These are phyloP conservation scores for Drosophila pseudoobscura DNA, from an alignment of 1,140 invertebrate genomes.

Conservation along the genomic window DNA sequence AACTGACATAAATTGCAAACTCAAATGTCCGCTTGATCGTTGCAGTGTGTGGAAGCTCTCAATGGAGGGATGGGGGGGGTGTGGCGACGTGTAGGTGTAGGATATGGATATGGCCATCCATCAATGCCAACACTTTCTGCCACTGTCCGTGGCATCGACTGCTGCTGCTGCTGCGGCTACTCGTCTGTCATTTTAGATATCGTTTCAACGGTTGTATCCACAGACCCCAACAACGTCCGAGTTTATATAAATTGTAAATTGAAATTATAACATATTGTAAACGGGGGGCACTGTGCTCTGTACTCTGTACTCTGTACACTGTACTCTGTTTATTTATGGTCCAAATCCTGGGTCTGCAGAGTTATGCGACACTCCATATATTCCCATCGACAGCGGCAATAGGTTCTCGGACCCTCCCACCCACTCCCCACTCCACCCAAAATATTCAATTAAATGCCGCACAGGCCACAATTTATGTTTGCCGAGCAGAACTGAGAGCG, in stretches of 20 bases:
- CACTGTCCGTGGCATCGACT: constrained; percentile 37
- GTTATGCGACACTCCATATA: constrained; percentile 69
- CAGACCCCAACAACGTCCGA: constrained; percentile 11
- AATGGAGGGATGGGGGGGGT: background rate
- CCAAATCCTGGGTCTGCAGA: constrained; percentile 23
- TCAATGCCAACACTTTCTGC: constrained; percentile 70
- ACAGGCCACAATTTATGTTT: constrained; percentile 63
- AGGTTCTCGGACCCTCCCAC: constrained; percentile 22
- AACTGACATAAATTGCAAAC: constrained; percentile 75
- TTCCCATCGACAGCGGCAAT: constrained; percentile 66
- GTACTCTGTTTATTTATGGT: constrained; percentile 61
- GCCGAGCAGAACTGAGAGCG: constrained; percentile 11
- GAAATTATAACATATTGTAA: constrained; percentile 75
- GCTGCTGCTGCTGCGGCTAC: constrained; percentile 14
- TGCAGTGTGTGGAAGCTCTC: background rate
- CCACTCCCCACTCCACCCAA: constrained; percentile 10
- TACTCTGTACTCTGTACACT: background rate
- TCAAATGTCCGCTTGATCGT: constrained; percentile 52
- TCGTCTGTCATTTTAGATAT: constrained; percentile 60
- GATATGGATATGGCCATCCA: constrained; percentile 57
- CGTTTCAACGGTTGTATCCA: constrained; percentile 1
- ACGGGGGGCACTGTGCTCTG: background rate
- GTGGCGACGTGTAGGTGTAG: constrained; percentile 13
- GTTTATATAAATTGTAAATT: constrained; percentile 57
- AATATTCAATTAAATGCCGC: constrained; percentile 77